These are phyloP conservation scores for Ptilorrhoa leucosticta DNA, from an alignment of 2,113 vertebrate species.

Conservation along the genomic window DNA sequence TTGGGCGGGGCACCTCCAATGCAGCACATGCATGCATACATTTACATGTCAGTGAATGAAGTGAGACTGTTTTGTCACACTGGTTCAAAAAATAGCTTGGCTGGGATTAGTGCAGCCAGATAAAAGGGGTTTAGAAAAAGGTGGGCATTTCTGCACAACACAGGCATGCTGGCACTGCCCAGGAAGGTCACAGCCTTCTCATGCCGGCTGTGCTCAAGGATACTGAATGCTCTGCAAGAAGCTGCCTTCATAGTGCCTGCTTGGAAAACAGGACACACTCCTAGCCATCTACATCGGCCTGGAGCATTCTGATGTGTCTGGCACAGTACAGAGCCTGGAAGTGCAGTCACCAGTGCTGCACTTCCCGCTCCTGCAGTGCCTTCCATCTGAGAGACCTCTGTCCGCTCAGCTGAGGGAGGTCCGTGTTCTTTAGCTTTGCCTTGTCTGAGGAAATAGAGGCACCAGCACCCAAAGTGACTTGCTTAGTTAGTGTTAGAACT, in stretches of 20 bases:
- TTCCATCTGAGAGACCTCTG: not conserved
- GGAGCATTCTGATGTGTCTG: not conserved
- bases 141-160: not conserved
- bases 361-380: not conserved
- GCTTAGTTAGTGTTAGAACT: not conserved
- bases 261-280: not conserved
- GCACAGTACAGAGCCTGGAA: not conserved
- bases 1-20: fast-evolving
- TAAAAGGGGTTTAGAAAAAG: not conserved
- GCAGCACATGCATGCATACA: not conserved
- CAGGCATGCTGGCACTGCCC: not conserved
- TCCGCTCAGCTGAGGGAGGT: not conserved
- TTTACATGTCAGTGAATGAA: not conserved
- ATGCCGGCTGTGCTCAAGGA: not conserved
- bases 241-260: not conserved
- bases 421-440: not conserved
- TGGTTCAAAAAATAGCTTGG: not conserved
- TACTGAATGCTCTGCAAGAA: not conserved
- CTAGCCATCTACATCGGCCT: not conserved
- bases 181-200: not conserved
- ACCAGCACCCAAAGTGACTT: not conserved
- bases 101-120: not conserved
- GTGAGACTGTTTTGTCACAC: not conserved
- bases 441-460: not conserved
- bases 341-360: not conserved